Conservation (phyloP, 2,888 invertebrate species). For the Drosophila cognata region DNA sequence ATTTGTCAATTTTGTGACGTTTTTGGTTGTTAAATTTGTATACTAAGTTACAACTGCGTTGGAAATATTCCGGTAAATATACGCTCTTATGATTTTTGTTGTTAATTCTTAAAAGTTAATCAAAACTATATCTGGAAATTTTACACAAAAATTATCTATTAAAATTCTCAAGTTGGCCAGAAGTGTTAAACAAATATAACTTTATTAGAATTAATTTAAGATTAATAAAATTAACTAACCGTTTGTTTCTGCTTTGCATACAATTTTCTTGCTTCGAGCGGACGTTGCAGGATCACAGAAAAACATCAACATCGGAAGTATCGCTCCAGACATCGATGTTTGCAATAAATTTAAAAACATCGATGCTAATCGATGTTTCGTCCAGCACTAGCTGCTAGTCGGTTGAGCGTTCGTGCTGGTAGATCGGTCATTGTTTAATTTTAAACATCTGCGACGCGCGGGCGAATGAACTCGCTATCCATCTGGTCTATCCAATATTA, state of each 20-base stretch:
- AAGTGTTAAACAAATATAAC: not conserved
- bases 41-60: not conserved
- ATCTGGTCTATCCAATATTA: constrained; percentile 25
- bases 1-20: not conserved
- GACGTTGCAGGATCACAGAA: not conserved
- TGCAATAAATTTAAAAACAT: not conserved
- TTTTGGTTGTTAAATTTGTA: not conserved
- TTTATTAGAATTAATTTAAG: not conserved
- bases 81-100: not conserved
- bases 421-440: constrained; percentile 26
- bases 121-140: not conserved
- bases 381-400: constrained; percentile 2
- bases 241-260: not conserved
- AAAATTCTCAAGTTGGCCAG: not conserved
- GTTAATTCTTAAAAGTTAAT: not conserved
- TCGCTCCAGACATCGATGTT: not conserved
- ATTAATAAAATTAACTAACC: not conserved
- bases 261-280: not conserved
- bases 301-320: not conserved
- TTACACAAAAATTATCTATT: not conserved
- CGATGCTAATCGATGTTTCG: not conserved
- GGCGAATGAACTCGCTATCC: constrained; percentile 35
- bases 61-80: not conserved
- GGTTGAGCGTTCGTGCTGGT: constrained; percentile 8
- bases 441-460: constrained; percentile 15